Evolutionary conservation across 2,797 vertebrate genomes (phyloP), one percentile per base, ranked within the genome.

Genomic region (Eulemur mongoz): DNA sequence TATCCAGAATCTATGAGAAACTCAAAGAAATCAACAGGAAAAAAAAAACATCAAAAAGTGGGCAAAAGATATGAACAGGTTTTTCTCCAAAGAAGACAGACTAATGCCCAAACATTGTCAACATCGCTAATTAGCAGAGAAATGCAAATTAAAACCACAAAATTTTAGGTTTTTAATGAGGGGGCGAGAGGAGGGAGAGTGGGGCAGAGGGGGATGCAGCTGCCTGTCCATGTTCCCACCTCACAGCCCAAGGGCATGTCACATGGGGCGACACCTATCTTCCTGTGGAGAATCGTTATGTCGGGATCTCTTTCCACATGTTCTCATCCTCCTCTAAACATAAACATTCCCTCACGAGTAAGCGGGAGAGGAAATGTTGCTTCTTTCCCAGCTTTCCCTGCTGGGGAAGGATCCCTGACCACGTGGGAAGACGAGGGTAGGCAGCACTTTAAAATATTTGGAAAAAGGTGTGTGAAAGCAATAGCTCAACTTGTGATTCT

Each of bases 311-410:
- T 43, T 57, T 40, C 23, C 5, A 2, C 7, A 0, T 18, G 32
- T 40, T 54, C 43, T 52, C 32, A 0, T 13, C 52, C 5, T 14
- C 0, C 50, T 52, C 2, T 3, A 12, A 38, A 20, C 1, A 11
- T 18, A 12, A 38, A 20, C 2, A 11, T 18, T 7, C 30, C 40
- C 67, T 35, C 23, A 1, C 0, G 0, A 7, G 22, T 9, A 22
- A 3, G 43, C 14, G 15, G 4, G 14, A 59, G 5, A 50, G 52
- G 57, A 92, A 38, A 17, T 8, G 1, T 5, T 15, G 30, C 48
- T 54, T 4, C 52, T 43, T 22, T 14, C n/a, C 70, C 4, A 35
- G 27, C 59, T 30, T 35, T 20, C 25, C 32, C 43, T 13, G 12
- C 5, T 4, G 6, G n/a, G 11, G 40, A n/a, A 18, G n/a, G 50